Base-by-base conservation (phyloP, 1,140 invertebrate genomes). In the Lerema accius region DNA sequence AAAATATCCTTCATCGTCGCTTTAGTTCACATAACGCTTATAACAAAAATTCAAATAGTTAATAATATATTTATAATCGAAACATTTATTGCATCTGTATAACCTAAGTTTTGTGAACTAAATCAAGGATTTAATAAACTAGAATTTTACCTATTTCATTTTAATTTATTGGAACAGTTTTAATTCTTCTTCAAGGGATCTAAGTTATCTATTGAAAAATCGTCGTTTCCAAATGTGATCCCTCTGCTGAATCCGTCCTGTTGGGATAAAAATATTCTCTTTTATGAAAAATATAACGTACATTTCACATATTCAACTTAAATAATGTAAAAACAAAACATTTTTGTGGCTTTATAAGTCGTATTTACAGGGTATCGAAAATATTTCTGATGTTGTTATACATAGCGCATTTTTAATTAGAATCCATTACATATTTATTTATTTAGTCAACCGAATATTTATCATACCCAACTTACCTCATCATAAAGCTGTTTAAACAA, bases 181-280 rank as follows among this genome's bases (percentile, higher is more conserved):
- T 71, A 91, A 82, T 91, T 91, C 69, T 93, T 92, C 67, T 92
- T 92, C 49, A 96, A 89, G 42, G 96, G 96, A 91, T 96, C 96
- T 65, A 96, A 91, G 85, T 95, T 95, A 78, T 96, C 95, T 78
- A 96, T 86, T 63, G 95, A 95, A 88, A 96, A 96, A 88, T 96
- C 95, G 76, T 96, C 95, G 72, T 95, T 95, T 71, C 95, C 95
- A 87, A 96, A 95, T 5, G 94, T 93, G 62, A 96, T 92, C 69
- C 96, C 96, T 90, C 95, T 92, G 88, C 95, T 96, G 84, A 97
- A 96, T 55, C 96, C 96, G 91, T 95, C 95, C 95, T 96, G 91
- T 40, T 92, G 93, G 79, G 71, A 78, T 7, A 32, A 71, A 75
- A 67, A 76, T 51, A 45, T 43, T n/a, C n/a, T n/a, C n/a, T 48